Evolutionary conservation across 2,113 vertebrate species (phyloP).

Genomic region (Platysternon megacephalum): DNA sequence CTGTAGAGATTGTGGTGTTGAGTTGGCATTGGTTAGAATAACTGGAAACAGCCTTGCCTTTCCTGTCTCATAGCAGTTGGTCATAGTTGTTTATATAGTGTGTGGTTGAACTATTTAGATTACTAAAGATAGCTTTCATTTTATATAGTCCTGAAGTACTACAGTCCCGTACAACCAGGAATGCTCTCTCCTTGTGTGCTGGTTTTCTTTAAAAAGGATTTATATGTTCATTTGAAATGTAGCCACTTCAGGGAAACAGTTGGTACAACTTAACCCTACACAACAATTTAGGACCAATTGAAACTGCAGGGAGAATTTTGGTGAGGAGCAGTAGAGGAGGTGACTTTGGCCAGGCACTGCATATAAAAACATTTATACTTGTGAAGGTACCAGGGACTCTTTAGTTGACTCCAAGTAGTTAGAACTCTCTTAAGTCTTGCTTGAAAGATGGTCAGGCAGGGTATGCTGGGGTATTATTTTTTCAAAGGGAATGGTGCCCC

Average conservation of each 20-base stretch:
- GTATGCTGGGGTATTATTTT: neutral
- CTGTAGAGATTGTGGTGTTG: neutral
- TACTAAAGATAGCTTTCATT: neutral
- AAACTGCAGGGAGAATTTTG: neutral
- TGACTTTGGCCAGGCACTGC: neutral
- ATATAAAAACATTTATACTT: neutral
- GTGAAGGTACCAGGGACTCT: neutral
- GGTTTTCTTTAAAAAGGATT: neutral
- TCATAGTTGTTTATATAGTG: neutral
- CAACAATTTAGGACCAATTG: neutral
- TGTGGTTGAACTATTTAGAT: neutral
- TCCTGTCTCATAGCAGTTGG: rapidly evolving
- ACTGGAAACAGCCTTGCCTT: rapidly evolving
- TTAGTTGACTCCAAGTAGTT: neutral
- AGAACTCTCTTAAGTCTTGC: neutral
- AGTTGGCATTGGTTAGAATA: rapidly evolving
- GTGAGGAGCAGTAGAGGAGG: neutral
- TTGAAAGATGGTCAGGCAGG: neutral
- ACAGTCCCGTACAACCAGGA: neutral
- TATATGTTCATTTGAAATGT: neutral
- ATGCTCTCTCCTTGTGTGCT: neutral
- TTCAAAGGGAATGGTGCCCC: neutral
- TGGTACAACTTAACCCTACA: neutral
- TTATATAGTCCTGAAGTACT: neutral
- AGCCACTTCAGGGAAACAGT: neutral